These are phyloP conservation scores for Cirrhinus molitorella DNA, from an alignment of 2,797 vertebrate genomes.

Conservation along the genomic window DNA sequence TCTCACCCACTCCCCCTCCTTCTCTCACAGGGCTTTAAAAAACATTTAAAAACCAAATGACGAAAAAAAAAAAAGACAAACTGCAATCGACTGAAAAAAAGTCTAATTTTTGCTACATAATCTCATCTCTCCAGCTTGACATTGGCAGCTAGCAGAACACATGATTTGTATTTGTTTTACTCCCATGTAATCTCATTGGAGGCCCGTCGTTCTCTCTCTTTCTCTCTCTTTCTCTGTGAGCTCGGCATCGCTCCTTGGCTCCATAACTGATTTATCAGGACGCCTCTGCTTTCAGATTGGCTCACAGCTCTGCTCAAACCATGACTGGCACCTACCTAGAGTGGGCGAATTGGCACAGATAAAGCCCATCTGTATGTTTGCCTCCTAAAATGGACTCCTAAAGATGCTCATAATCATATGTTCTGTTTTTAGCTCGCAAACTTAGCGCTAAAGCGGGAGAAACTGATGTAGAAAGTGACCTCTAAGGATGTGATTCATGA, in stretches of 20 bases:
- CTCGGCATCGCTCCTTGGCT: slow-evolving; percentile 34
- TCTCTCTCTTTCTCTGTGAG: slow-evolving; percentile 12
- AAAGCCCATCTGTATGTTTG: slow-evolving; percentile 37
- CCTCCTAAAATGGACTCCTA: slow-evolving; percentile 15
- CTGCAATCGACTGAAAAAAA: slow-evolving; percentile 55
- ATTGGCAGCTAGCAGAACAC: slow-evolving; percentile 70
- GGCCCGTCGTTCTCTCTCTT: slow-evolving; percentile 27
- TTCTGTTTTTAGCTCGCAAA: slow-evolving; percentile 32
- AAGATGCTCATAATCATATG: slow-evolving; percentile 38
- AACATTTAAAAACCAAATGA: slow-evolving; percentile 42
- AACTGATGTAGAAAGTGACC: slow-evolving; percentile 5
- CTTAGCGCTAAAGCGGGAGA: slow-evolving; percentile 2
- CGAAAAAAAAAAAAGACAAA: slow-evolving; percentile 49
- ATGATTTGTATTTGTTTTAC: slow-evolving; percentile 77
- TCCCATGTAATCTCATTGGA: slow-evolving; percentile 59
- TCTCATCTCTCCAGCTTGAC: slow-evolving; percentile 76
- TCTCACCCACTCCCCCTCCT: slow-evolving; percentile 46
- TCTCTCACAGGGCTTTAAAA: slow-evolving; percentile 42
- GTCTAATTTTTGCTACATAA: slow-evolving; percentile 78
- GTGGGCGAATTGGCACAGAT: slow-evolving; percentile 37
- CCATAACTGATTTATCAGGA: slow-evolving; percentile 45
- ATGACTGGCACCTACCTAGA: slow-evolving; percentile 49
- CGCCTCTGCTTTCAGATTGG: slow-evolving; percentile 49
- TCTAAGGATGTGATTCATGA: not conserved
- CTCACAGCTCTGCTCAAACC: slow-evolving; percentile 39